Base-by-base conservation (phyloP, 1,140 invertebrate genomes). In the Drosophila elegans region DNA sequence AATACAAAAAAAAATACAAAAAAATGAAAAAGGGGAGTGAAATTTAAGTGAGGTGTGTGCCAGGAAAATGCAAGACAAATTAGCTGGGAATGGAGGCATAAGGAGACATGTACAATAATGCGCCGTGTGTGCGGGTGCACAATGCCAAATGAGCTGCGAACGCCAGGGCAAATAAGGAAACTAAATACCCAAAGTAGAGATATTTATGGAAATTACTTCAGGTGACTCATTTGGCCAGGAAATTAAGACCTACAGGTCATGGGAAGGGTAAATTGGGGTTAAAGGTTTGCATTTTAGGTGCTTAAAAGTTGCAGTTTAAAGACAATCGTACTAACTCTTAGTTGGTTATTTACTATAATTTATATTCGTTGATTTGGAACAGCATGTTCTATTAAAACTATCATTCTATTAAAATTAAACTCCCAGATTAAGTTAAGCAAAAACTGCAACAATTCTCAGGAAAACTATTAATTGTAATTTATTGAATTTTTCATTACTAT, bases 11-110 rank as follows among this genome's bases (percentile, higher is more conserved):
- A n/a, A n/a, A n/a, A n/a, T n/a, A n/a, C n/a, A n/a, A n/a, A 63
- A 68, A 44, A 9, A 21, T 21, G 16, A 45, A n/a, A 12, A 29
- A 2, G 38, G n/a, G 38, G 46, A 32, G 11, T 51, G 32, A 41
- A 34, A 64, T 38, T 25, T 3, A 38, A 42, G 57, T 25, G 16
- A 44, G 74, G 61, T 54, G 45, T 34, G 25, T 44, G 62, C 77
- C 61, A 69, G 51, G 75, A 67, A 78, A 77, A 78, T 69, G 57
- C 74, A 67, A 88, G 74, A 88, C 78, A 88, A 86, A 86, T 86
- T 86, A 86, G 83, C 74, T 63, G 63, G 59, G 73, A 68, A 41
- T n/a, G 34, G 32, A 21, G 57, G 42, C 38, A 32, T 10, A 21
- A 0, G 16, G 16, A 21, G 16, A 21, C 25, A 38, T 38, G 27